A percentile compares a stretch with the other conserved stretches of the same genome.
Evolutionary conservation across 35 echinoderm and acorn worm species (phyloP).

Genomic region (Ophiothrix spiculata): DNA sequence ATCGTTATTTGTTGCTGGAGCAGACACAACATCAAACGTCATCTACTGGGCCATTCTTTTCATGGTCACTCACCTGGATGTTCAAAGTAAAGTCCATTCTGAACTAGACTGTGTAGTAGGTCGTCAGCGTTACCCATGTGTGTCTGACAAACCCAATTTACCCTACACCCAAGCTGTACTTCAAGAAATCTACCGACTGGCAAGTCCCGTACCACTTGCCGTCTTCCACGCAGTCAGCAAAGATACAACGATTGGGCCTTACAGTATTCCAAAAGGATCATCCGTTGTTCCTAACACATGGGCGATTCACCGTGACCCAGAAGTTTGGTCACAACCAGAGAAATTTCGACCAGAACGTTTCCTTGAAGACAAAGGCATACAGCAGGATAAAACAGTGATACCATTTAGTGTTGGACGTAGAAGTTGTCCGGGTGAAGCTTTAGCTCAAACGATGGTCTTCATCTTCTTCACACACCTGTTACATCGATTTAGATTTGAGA

Average conservation of each 20-base stretch:
- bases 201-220: constrained; percentile 18
- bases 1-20: constrained; percentile 65
- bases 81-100: constrained; percentile 60
- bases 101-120: constrained; percentile 71
- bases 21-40: constrained; percentile 67
- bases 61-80: constrained; percentile 47
- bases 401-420: constrained; percentile 31
- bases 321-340: constrained; percentile 40
- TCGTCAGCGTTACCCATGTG: constrained; percentile 43
- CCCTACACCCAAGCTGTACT: constrained; percentile 55
- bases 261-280: constrained; percentile 11
- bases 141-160: constrained; percentile 50
- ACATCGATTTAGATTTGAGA: constrained; percentile 52
- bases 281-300: constrained; percentile 10
- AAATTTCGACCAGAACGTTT: constrained; percentile 50
- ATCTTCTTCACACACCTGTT: constrained; percentile 48
- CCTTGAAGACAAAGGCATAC: background rate
- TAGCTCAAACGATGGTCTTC: constrained; percentile 52
- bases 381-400: background rate
- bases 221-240: constrained; percentile 36
- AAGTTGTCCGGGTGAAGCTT: constrained; percentile 40
- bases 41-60: constrained; percentile 66
- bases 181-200: constrained; percentile 39
- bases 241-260: constrained; percentile 33
- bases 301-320: constrained; percentile 23